Percentiles rank a stretch among this genome's conserved stretches.
Conservation (phyloP, 2,113 vertebrate genomes). For the Lonchura striata region DNA sequence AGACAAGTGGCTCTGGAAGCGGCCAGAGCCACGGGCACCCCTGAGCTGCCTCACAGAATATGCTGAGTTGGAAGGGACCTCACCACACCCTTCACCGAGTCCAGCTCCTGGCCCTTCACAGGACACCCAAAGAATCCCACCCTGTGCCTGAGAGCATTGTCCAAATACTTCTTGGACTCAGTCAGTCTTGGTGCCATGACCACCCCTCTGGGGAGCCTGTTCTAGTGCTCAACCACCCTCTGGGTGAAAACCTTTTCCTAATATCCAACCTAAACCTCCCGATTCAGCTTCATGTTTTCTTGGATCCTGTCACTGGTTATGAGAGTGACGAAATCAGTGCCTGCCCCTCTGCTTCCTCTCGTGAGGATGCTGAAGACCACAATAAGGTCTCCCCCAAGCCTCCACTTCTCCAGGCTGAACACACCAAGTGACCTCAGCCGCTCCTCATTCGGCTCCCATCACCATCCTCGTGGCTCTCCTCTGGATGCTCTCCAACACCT, state of each 20-base stretch:
- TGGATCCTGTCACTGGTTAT: background rate
- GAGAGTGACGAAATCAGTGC: background rate
- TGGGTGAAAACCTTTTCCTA: background rate
- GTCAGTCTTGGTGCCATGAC: no score
- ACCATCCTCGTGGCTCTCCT: background rate
- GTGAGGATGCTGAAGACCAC: background rate
- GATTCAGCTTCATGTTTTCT: background rate
- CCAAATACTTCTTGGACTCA: background rate
- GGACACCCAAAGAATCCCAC: background rate
- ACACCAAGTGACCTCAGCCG: background rate
- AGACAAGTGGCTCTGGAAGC: fast-evolving
- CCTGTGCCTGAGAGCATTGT: fast-evolving
- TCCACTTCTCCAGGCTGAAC: background rate
- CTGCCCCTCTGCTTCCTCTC: background rate
- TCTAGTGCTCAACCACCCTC: background rate
- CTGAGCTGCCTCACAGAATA: background rate
- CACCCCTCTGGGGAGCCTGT: background rate
- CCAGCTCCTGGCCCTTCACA: background rate
- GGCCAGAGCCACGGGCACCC: fast-evolving
- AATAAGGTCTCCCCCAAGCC: background rate
- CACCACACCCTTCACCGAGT: background rate
- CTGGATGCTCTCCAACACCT: background rate
- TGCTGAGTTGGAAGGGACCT: background rate
- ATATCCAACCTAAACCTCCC: background rate
- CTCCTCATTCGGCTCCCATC: background rate